Conservation (phyloP, 2,113 vertebrate genomes). For the Sphaerodactylus townsendi region DNA sequence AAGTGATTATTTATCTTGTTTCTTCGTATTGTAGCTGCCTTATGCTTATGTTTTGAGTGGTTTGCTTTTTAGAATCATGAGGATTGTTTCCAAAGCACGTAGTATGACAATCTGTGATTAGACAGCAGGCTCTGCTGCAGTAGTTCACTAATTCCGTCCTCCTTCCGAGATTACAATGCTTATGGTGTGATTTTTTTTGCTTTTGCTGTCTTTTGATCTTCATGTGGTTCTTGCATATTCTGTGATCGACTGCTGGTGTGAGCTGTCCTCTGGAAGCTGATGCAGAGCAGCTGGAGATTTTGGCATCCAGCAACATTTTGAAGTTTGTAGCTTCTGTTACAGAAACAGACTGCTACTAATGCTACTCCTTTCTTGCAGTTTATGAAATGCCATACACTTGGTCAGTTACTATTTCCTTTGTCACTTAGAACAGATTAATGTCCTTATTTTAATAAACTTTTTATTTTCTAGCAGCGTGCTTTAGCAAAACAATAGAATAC, state of each 20-base stretch:
- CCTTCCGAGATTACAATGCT: neutral
- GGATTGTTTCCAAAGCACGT: neutral
- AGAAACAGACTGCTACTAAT: neutral
- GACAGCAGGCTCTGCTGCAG: neutral
- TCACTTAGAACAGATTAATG: neutral
- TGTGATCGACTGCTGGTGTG: constrained; percentile 48
- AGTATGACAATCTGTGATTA: neutral
- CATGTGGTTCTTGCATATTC: constrained; percentile 5
- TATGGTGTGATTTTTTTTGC: neutral
- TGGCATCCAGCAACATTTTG: constrained; percentile 29
- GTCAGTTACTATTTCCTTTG: accelerated
- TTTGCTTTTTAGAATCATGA: neutral
- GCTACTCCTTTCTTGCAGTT: accelerated
- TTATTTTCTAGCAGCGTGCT: neutral
- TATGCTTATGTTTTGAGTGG: neutral
- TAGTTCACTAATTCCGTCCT: neutral
- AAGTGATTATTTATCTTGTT: neutral
- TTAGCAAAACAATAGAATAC: neutral
- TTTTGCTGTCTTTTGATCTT: neutral
- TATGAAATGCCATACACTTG: neutral
- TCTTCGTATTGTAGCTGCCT: neutral
- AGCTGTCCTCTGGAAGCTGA: constrained; percentile 52
- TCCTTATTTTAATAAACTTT: neutral
- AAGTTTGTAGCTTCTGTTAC: too few relatives aligned
- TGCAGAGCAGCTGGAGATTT: constrained; percentile 57